Conservation (phyloP, 2,797 vertebrate species). For the Neostethus bicornis region DNA sequence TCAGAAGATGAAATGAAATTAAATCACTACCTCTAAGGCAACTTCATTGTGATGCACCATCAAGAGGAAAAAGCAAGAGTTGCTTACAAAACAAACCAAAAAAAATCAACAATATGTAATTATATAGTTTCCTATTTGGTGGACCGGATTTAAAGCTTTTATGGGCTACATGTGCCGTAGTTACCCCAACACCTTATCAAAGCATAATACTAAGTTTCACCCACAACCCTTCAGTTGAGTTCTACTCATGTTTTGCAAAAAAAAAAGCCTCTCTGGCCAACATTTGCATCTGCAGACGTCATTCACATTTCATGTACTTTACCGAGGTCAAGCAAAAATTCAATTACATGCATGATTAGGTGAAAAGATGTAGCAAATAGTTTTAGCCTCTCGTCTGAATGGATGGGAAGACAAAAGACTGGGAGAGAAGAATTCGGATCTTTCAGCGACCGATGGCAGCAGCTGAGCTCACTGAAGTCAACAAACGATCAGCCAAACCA, state of each 20-base stretch:
- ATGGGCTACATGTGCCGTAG: too few relatives aligned
- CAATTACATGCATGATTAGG: constrained; percentile 23
- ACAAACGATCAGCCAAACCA: constrained; percentile 56
- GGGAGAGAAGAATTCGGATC: not conserved
- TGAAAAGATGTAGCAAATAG: constrained; percentile 22
- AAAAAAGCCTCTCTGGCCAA: not conserved
- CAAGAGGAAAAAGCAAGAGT: too few relatives aligned
- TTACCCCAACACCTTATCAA: too few relatives aligned
- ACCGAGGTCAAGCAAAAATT: constrained; percentile 14
- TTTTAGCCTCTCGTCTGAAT: not conserved
- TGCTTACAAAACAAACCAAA: too few relatives aligned
- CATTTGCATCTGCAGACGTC: constrained; percentile 23
- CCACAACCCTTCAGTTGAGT: not conserved
- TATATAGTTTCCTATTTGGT: too few relatives aligned
- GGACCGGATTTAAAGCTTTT: too few relatives aligned
- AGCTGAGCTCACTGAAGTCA: constrained; percentile 40
- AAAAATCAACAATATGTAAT: too few relatives aligned
- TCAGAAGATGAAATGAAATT: too few relatives aligned
- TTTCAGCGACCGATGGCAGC: constrained; percentile 32
- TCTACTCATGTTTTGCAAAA: not conserved
- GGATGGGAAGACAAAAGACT: constrained; percentile 13
- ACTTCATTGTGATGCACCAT: too few relatives aligned
- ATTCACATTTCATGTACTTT: constrained; percentile 27
- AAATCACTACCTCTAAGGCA: too few relatives aligned
- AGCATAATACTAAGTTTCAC: not conserved